Evolutionary conservation across 1,140 invertebrate genomes (phyloP).

Genomic region (Lucilia cuprina): DNA sequence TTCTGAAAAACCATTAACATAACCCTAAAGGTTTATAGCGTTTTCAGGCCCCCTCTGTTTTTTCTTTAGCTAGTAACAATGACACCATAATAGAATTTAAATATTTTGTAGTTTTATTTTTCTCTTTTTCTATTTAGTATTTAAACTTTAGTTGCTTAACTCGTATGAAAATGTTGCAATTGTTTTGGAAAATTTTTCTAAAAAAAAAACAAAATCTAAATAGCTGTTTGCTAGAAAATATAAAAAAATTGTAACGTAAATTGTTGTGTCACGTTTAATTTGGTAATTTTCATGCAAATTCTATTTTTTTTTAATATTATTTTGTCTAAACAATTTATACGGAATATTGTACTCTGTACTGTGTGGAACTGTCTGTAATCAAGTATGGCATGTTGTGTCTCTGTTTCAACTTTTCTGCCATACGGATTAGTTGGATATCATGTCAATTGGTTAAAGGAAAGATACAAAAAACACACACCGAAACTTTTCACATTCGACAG

Average conservation of each 20-base stretch:
- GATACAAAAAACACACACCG: no score
- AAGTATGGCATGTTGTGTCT: background rate
- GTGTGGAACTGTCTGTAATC: background rate
- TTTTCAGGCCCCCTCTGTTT: background rate
- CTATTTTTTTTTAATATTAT: slow-evolving; percentile 16
- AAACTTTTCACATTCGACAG: slow-evolving; percentile 32
- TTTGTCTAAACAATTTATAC: background rate
- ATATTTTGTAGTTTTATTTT: background rate
- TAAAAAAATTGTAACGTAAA: slow-evolving; percentile 22
- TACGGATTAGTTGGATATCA: slow-evolving; percentile 20
- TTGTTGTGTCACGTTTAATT: slow-evolving; percentile 38
- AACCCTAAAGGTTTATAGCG: slow-evolving; percentile 1
- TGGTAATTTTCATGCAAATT: slow-evolving; percentile 36
- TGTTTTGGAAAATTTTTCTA: background rate
- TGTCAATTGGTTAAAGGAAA: background rate
- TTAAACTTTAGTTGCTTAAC: background rate
- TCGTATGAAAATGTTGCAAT: background rate
- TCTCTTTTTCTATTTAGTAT: background rate
- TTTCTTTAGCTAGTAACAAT: background rate
- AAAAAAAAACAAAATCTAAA: background rate
- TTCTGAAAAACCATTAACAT: background rate
- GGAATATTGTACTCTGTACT: background rate
- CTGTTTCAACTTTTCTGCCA: background rate
- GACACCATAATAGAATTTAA: background rate
- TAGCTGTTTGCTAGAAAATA: no score